Base-by-base conservation (phyloP, 2,888 invertebrate species). In the Drosophila buzzatii region DNA sequence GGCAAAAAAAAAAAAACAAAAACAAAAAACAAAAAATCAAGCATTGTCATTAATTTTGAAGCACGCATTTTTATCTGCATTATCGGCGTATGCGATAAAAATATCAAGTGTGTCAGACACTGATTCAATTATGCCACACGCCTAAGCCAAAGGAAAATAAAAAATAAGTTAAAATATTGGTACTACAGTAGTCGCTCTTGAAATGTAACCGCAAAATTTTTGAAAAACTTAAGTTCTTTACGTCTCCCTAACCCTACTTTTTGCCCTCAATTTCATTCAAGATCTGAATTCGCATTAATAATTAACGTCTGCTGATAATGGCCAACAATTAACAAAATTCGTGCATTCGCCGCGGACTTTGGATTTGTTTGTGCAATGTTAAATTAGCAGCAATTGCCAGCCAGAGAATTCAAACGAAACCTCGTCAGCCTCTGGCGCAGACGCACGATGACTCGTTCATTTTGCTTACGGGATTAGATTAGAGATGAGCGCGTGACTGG, bases 361-460 rank as follows among this genome's bases (percentile, higher is more conserved):
- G 53, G 12, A 37, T 56, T 52, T 59, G 45, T 53, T 73, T 73
- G 67, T 42, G 23, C 58, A 59, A 45, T 20, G n/a, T n/a, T 70
- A 70, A 66, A 77, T 75, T 56, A 72, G 42, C 64, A 10, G 16
- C 23, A 20, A 2, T n/a, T 4, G 41, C 23, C 45, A 53, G 18
- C 5, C 59, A 33, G 5, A 33, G 5, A 18, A 51, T 42, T 42
- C 0, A 37, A 49, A 12, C 31, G 9, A 35, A 52, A 35, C 20
- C 16, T 12, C 33, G 35, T 10, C 62, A 45, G 12, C 23, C 55
- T 67, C 35, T 27, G 42, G n/a, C 35, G 67, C 41, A 56, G 67
- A 72, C 51, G 39, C 73, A 72, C 33, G 55, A 10, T 75, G 77
- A 77, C 66, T 33, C 52, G 44, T 44, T 37, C 23, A 18, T 41